Evolutionary conservation across 2,888 invertebrate species (phyloP), one percentile per base, ranked within the genome.

Genomic region (Sericinus montela): DNA sequence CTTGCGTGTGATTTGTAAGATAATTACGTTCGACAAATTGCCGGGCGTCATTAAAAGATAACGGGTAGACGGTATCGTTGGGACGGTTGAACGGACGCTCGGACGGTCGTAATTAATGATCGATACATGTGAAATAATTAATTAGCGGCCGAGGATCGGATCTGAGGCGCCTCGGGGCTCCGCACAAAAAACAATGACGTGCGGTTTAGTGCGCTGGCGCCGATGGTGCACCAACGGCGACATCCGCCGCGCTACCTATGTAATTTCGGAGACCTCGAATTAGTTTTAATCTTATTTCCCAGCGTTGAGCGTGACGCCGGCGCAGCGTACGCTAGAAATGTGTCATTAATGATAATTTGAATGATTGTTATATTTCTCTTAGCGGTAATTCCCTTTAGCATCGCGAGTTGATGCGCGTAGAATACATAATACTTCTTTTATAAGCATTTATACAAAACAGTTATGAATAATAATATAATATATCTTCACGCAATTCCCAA

Each of bases 91-190:
- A 10, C 36, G 47, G 47, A 30, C 48, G 38, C 75, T 67, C 71
- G 72, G 69, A 60, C 64, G 69, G 65, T 66, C 67, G 75, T 87
- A 88, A 88, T 88, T 87, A 88, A 87, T 84, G 86, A 87, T 85
- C 87, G 81, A 88, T 88, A 86, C 80, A 87, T 79, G 82, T 82
- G 83, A 85, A 86, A 84, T 88, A 88, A 88, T 88, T 88, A 88
- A 88, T 88, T 88, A 87, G 81, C 68, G 79, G 74, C 68, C 62
- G 69, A 69, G 70, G 75, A 75, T 78, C 71, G 72, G 72, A 71
- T 70, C 72, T 70, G 63, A 71, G 78, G 72, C 72, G 80, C 81
- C 80, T 69, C 71, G 65, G 80, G 80, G 72, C 68, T 71, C 63
- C 68, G 60, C 71, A 86, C 83, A 88, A 88, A 88, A 88, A 88